Conservation (phyloP, 53 echinoderm and acorn worm species). For the Hippasteria phrygiana region DNA sequence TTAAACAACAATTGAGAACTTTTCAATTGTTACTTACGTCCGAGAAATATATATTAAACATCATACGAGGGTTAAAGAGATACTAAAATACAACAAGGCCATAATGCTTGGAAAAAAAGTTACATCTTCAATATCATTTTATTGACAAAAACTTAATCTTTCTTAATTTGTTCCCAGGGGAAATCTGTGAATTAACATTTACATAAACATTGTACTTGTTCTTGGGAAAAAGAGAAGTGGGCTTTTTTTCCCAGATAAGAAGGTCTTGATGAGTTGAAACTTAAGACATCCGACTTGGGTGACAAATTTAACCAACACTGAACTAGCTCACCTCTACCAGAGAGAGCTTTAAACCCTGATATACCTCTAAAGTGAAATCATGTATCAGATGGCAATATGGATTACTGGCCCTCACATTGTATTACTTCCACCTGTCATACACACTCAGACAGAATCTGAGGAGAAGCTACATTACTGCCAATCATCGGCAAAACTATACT, state of each 20-base stretch:
- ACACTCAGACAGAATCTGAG: slow-evolving; percentile 7
- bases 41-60: too few species aligned
- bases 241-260: not conserved
- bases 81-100: too few species aligned
- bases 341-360: slow-evolving; percentile 18
- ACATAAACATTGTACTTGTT: too few species aligned
- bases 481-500: not conserved
- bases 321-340: slow-evolving; percentile 34
- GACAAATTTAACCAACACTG: slow-evolving; percentile 29
- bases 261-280: not conserved
- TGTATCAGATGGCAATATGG: slow-evolving; percentile 53
- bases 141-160: too few species aligned
- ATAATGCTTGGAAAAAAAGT: too few species aligned
- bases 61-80: too few species aligned
- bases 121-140: too few species aligned
- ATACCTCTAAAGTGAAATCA: slow-evolving; percentile 43
- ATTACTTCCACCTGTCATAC: slow-evolving; percentile 32
- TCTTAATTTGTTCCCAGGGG: too few species aligned
- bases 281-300: slow-evolving; percentile 16
- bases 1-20: too few species aligned
- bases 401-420: slow-evolving; percentile 34
- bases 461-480: not conserved
- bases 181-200: too few species aligned
- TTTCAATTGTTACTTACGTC: too few species aligned
- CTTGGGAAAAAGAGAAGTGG: too few species aligned